Percentiles rank a stretch among this genome's conserved stretches.
These are phyloP conservation scores for Hydrochoerus hydrochaeris DNA, from an alignment of 2,113 vertebrate genomes.

Conservation along the genomic window DNA sequence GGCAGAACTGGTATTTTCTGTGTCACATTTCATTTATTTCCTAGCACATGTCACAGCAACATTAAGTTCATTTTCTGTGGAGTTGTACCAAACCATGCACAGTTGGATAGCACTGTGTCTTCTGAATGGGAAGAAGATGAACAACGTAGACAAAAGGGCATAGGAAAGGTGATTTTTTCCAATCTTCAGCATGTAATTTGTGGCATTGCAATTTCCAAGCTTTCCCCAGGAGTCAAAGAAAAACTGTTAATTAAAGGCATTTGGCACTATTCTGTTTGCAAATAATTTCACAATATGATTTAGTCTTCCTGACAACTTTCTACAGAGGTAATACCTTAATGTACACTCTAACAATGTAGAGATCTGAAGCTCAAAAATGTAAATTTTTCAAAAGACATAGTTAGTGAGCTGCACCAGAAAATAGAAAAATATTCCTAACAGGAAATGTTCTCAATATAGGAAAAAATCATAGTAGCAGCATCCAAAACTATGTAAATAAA, in stretches of 20 bases:
- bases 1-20: neutral
- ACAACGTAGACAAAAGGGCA: neutral
- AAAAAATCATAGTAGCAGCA: rapidly evolving
- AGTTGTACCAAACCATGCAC: neutral
- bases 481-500: neutral
- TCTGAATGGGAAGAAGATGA: conserved; percentile 6
- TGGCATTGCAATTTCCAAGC: neutral
- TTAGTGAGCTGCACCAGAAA: neutral
- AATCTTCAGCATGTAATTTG: neutral
- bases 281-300: neutral
- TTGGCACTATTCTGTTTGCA: neutral
- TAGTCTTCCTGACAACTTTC: neutral
- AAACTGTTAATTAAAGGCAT: neutral
- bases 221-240: neutral
- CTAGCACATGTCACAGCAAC: neutral
- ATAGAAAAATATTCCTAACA: too few relatives aligned
- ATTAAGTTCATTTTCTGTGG: conserved; percentile 31
- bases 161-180: neutral
- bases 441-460: neutral
- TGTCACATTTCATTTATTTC: conserved; percentile 68
- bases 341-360: neutral
- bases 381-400: neutral
- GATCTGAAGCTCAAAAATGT: neutral
- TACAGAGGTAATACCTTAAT: neutral
- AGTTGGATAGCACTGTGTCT: neutral